Conservation (phyloP, 2,888 invertebrate species). For the Lathronympha strigana region DNA sequence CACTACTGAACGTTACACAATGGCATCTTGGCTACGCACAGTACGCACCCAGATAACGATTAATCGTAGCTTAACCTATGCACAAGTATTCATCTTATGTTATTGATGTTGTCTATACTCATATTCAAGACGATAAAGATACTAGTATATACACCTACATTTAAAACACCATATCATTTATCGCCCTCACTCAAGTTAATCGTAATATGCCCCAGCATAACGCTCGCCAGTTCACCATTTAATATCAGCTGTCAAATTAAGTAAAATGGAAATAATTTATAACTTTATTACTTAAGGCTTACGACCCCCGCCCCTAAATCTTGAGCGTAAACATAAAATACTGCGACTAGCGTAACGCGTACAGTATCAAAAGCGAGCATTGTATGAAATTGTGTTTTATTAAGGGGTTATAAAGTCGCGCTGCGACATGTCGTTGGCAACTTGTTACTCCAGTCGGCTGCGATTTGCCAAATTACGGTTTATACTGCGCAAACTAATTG, state of each 20-base stretch:
- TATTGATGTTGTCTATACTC: not conserved
- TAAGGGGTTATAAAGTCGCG: slow-evolving; percentile 79
- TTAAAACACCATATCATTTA: slow-evolving; percentile 27
- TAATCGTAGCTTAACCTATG: too few relatives aligned
- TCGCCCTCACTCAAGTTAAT: slow-evolving; percentile 21
- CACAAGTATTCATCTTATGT: too few relatives aligned
- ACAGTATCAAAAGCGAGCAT: slow-evolving; percentile 66
- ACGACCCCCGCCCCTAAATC: slow-evolving; percentile 74
- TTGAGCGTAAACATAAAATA: slow-evolving; percentile 77
- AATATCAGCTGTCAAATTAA: slow-evolving; percentile 80
- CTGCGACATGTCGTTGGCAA: slow-evolving; percentile 76
- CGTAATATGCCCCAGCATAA: slow-evolving; percentile 31
- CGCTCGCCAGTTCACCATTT: slow-evolving; percentile 52
- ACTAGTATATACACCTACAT: not conserved
- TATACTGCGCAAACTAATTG: slow-evolving; percentile 74
- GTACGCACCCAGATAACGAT: too few relatives aligned
- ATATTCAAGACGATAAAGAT: not conserved
- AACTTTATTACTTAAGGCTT: slow-evolving; percentile 74
- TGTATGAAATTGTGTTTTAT: slow-evolving; percentile 82
- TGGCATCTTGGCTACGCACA: too few relatives aligned
- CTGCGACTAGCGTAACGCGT: slow-evolving; percentile 65
- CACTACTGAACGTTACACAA: too few relatives aligned
- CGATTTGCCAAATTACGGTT: slow-evolving; percentile 65
- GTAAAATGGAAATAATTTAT: slow-evolving; percentile 82
- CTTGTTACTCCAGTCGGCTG: slow-evolving; percentile 70